Evolutionary conservation across 1,140 invertebrate species (phyloP), one percentile per base, ranked within the genome.

Genomic region (Zaprionus taronus): DNA sequence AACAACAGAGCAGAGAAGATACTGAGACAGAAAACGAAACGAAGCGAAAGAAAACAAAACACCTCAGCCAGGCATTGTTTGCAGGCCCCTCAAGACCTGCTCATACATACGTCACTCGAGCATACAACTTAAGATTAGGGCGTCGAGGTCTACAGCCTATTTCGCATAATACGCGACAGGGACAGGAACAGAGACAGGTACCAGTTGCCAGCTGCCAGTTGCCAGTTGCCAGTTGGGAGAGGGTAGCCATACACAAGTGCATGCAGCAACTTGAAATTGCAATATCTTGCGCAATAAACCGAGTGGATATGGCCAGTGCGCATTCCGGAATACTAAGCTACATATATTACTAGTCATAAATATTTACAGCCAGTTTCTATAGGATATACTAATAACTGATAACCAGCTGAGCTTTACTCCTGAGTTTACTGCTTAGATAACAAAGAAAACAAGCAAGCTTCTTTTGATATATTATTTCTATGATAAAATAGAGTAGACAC

Each of bases 1-100:
- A 34, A 34, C 9, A 34, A 11, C 31, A 34, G 7, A 28, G 31
- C n/a, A n/a, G 3, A 34, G 31, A 34, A 34, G 31, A 34, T 11
- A 26, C n/a, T 5, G 7, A 7, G 7, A 34, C 17, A 7, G 41
- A 47, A 47, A 47, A 47, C 41, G n/a, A 47, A 47, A 28, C n/a
- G 7, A n/a, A 53, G 2, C 22, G 28, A 17, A 44, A 49, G 15
- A 47, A n/a, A 70, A 36, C 20, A 51, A 51, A 67, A 62, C 56
- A 69, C 34, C 47, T 70, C 60, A 70, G 26, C 49, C 61, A 53
- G 51, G 58, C 67, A 70, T 62, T 62, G 67, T 62, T 31, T 70
- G 57, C 49, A 20, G n/a, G n/a, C 47, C 22, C 26, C 34, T 70
- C 58, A 58, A 62, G 67, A 24, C 20, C 7, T 22, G 14, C 57